Evolutionary conservation across 2,888 invertebrate species (phyloP), one percentile per base, ranked within the genome.

Genomic region (Xylophagus ater): DNA sequence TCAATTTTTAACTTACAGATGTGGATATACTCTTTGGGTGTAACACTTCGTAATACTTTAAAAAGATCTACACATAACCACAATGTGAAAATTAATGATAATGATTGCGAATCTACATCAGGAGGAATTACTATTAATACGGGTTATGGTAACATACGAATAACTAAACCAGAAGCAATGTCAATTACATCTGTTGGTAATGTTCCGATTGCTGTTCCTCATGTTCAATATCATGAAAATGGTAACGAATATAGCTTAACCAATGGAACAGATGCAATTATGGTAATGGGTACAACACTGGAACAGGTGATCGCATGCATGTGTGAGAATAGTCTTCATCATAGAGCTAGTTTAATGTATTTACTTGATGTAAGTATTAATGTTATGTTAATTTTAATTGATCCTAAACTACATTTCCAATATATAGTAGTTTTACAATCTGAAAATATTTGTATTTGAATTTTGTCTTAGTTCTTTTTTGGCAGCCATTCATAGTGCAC

Each of bases 11-110:
- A 45, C 49, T 66, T 65, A 39, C 62, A 74, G 73, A 74, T 74
- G 73, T 73, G 73, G 73, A 72, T 74, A 53, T 73, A 67, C 53
- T 71, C 71, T 35, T 55, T 74, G 48, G 74, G 74, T 21, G 65
- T 69, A 47, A 71, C 72, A 19, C 55, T 74, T 24, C 43, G 34
- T 4, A 40, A 41, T 25, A 42, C 39, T 13, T 40, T 44, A 21
- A 41, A 38, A 10, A 21, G 30, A 15, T 29, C n/a, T n/a, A n/a
- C n/a, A 4, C 34, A 34, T 4, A 3, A 34, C 12, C 34, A 6
- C 21, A 2, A 21, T 10, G 19, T 12, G 18, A 4, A 17, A 32
- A 9, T 19, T 17, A 29, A 29, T 29, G 17, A 18, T 17, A 10
- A 18, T 5, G 3, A 14, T 15, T 14, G 7, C 13, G 17, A 10